These are phyloP conservation scores for Notarius quadriscutis DNA, from an alignment of 2,113 vertebrate species.

Conservation along the genomic window DNA sequence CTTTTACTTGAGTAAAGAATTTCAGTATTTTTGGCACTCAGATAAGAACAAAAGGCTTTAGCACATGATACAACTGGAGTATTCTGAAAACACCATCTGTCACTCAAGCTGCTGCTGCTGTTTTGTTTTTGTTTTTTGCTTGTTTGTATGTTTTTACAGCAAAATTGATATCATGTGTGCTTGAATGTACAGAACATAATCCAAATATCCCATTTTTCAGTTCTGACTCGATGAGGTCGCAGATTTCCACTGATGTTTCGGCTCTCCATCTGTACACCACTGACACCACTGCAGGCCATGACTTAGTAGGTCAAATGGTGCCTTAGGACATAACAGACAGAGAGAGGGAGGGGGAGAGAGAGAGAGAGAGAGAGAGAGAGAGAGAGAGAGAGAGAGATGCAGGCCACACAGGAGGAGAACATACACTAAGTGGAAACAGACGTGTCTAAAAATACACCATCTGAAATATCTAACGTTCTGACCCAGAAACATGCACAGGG, in stretches of 20 bases:
- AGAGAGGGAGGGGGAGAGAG: conserved; percentile 14
- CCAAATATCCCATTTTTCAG: not conserved
- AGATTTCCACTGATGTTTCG: conserved; percentile 11
- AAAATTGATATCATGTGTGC: not conserved
- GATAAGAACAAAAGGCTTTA: not conserved
- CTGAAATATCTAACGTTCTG: conserved; percentile 81
- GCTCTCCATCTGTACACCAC: conserved; percentile 46
- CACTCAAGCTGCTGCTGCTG: not conserved
- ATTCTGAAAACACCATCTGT: conserved; percentile 11
- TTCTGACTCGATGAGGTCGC: not conserved
- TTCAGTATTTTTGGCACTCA: not conserved
- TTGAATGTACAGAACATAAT: not conserved
- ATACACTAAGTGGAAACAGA: conserved; percentile 72
- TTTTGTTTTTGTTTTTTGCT: not conserved
- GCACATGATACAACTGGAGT: too few species aligned
- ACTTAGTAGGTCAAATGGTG: conserved; percentile 78
- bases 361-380: conserved; percentile 33
- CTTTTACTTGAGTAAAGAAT: not conserved
- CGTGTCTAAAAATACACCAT: conserved; percentile 75
- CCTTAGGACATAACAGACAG: conserved; percentile 64
- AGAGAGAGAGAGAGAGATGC: conserved; percentile 30
- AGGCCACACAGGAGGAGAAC: conserved; percentile 45
- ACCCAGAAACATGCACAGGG: conserved; percentile 74
- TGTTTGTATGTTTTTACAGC: not conserved
- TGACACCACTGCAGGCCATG: conserved; percentile 61